phyloP scores from a whole-genome alignment of 2,888 invertebrate species.

The Trichopoda pennipes region DNA sequence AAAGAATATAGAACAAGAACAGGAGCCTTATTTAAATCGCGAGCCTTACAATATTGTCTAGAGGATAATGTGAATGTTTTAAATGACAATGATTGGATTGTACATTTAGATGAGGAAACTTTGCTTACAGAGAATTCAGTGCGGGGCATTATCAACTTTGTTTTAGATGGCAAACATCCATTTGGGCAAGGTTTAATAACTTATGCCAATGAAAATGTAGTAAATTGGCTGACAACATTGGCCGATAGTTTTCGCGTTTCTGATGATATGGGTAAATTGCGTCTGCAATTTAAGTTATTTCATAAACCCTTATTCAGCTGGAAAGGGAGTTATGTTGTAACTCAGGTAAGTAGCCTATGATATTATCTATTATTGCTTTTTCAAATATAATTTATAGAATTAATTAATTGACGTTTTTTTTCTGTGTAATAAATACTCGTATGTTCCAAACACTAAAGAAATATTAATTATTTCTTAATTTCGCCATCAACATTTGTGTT shows the following conservation, averaged over 20 bases:
- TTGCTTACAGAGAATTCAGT: constrained; percentile 95
- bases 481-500: too few relatives aligned
- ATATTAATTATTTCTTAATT: too few relatives aligned
- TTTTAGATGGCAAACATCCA: constrained; percentile 95
- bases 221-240: constrained; percentile 97
- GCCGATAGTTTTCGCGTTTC: constrained; percentile 97
- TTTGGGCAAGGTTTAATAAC: constrained; percentile 98
- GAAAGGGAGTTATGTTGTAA: constrained; percentile 99
- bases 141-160: constrained; percentile 95
- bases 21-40: constrained; percentile 95
- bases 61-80: constrained; percentile 93
- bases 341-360: constrained; percentile 85
- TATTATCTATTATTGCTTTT: not conserved
- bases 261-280: constrained; percentile 98
- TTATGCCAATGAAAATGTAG: constrained; percentile 97
- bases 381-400: not conserved
- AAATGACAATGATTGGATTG: constrained; percentile 95
- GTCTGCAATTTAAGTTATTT: constrained; percentile 95
- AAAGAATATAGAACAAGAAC: constrained; percentile 91
- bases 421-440: too few relatives aligned
- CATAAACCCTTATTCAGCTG: constrained; percentile 98
- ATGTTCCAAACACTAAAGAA: too few relatives aligned
- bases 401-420: too few relatives aligned
- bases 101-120: constrained; percentile 98
- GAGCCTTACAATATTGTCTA: constrained; percentile 96